Conservation (phyloP, 2,888 invertebrate species). For the Craniophora ligustri region DNA sequence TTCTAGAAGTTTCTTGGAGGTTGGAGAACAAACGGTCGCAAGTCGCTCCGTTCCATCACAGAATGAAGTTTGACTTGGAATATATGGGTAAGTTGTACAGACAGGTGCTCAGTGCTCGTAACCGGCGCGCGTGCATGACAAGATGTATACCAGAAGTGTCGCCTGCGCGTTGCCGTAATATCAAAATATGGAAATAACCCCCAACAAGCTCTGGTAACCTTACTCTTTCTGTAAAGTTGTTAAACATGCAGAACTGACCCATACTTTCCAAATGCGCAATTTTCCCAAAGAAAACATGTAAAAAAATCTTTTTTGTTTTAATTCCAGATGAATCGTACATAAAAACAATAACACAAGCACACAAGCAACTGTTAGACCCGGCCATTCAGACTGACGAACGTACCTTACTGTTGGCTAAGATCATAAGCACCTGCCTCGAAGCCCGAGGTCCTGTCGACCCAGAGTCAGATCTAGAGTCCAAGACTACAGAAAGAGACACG, state of each 20-base stretch:
- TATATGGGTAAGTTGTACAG: conserved; percentile 72
- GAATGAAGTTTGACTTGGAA: conserved; percentile 76
- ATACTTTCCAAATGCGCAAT: no score
- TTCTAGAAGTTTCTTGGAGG: conserved; percentile 72
- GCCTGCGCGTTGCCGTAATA: no score
- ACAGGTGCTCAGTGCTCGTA: no score
- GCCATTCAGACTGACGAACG: conserved; percentile 73
- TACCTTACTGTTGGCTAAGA: conserved; percentile 70
- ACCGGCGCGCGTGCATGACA: no score
- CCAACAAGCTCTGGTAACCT: no score
- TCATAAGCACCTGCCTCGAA: conserved; percentile 74
- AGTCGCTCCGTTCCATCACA: conserved; percentile 72
- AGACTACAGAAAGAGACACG: conserved; percentile 43
- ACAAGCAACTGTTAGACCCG: conserved; percentile 73
- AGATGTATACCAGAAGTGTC: no score
- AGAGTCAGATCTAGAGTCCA: conserved; percentile 57
- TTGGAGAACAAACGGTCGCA: conserved; percentile 73
- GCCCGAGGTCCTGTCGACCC: conserved; percentile 62
- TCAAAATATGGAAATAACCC: no score
- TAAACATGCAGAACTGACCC: no score
- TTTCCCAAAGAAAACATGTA: no score
- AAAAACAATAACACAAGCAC: conserved; percentile 68
- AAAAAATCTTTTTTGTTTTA: no score
- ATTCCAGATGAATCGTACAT: conserved; percentile 75
- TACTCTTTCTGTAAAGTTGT: no score